Evolutionary conservation across 2,888 invertebrate species (phyloP).

Genomic region (Caenorhabditis zanzibari): DNA sequence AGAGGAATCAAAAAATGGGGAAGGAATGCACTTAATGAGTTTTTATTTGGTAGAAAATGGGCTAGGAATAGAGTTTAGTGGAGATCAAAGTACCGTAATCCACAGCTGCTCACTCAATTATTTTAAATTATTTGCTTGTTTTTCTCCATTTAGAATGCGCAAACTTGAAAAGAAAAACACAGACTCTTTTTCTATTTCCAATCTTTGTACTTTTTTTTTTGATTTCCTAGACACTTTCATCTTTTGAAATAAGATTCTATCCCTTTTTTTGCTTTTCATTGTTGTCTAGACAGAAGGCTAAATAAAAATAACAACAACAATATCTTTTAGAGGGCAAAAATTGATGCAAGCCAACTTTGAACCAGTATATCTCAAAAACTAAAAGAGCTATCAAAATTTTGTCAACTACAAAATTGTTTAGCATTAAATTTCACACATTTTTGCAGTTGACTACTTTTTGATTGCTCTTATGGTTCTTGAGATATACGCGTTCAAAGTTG

Average conservation of each 20-base stretch:
- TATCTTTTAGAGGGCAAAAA: neutral
- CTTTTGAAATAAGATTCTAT: neutral
- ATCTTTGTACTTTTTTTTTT: too few species aligned
- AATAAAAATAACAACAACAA: conserved; percentile 20
- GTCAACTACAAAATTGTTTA: neutral
- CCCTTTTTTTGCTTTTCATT: neutral
- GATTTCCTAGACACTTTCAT: conserved; percentile 12
- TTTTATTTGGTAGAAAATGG: neutral
- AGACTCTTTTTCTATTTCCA: too few species aligned
- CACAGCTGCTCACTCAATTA: neutral
- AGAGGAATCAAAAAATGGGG: conserved; percentile 34
- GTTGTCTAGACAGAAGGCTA: too few species aligned
- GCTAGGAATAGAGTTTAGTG: too few species aligned
- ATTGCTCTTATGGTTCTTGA: too few species aligned
- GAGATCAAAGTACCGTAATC: neutral
- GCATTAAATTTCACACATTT: too few species aligned
- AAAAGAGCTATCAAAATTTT: neutral
- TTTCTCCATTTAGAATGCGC: too few species aligned
- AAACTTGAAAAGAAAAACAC: too few species aligned
- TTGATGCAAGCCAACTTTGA: neutral
- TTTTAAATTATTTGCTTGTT: neutral
- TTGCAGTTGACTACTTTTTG: too few species aligned
- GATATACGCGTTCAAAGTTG: too few species aligned
- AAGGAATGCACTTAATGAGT: conserved; percentile 43
- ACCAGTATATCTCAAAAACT: neutral